Evolutionary conservation across 1,140 invertebrate genomes (phyloP).

Genomic region (Anthonomus grandis): DNA sequence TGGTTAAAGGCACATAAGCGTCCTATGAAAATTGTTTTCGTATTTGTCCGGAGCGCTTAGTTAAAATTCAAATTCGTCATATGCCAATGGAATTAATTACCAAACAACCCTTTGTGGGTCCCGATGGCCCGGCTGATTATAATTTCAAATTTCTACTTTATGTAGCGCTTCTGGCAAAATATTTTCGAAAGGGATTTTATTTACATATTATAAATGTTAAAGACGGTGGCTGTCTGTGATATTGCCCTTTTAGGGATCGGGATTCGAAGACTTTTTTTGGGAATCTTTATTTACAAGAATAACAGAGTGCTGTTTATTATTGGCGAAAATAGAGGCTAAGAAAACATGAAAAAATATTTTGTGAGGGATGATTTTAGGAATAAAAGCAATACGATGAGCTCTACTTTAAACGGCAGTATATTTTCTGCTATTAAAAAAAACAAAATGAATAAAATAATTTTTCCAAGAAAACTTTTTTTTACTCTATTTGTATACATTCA

Average conservation of each 20-base stretch:
- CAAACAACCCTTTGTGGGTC: neutral
- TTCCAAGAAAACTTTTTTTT: no score
- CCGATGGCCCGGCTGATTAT: neutral
- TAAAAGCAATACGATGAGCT: no score
- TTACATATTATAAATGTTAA: slow-evolving; percentile 16
- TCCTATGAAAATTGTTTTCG: no score
- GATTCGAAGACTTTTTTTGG: slow-evolving; percentile 1
- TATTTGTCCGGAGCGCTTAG: no score
- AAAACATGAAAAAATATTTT: neutral
- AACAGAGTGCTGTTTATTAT: slow-evolving; percentile 7
- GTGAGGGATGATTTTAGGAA: neutral
- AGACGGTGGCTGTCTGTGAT: neutral
- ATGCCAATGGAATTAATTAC: slow-evolving; percentile 1
- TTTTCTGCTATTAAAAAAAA: neutral
- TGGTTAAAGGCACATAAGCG: no score
- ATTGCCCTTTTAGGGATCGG: slow-evolving; percentile 1
- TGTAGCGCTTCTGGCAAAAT: slow-evolving; percentile 1
- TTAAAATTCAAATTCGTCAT: no score
- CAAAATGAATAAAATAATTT: no score
- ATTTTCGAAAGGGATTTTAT: slow-evolving; percentile 17
- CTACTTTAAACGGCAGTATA: neutral
- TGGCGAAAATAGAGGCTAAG: neutral
- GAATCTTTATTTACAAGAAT: slow-evolving; percentile 7
- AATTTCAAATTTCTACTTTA: slow-evolving; percentile 8
- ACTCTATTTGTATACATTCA: no score